These are phyloP conservation scores for Tenualosa ilisha DNA, from an alignment of 2,797 vertebrate genomes.

Conservation along the genomic window DNA sequence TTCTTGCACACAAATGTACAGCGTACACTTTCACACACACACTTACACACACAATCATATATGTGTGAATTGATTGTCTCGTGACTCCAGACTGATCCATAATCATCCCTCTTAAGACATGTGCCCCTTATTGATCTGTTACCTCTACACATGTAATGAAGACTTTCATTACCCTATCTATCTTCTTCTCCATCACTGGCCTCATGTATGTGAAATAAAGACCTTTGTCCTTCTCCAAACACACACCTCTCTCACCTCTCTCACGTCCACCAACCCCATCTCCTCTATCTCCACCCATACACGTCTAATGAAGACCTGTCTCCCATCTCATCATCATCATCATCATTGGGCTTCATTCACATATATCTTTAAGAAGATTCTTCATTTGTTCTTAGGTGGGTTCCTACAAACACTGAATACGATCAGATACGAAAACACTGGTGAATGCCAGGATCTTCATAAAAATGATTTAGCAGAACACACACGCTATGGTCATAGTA, in stretches of 20 bases:
- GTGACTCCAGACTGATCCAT: not conserved
- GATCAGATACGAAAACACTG: too few relatives aligned
- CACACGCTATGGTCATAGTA: too few relatives aligned
- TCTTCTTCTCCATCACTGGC: not conserved
- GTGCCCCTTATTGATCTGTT: not conserved
- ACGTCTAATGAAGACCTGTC: too few relatives aligned
- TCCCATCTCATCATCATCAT: too few relatives aligned
- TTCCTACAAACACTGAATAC: too few relatives aligned
- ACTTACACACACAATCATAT: not conserved
- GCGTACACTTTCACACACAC: not conserved
- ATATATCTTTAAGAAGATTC: too few relatives aligned
- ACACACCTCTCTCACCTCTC: not conserved
- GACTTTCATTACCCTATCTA: too few relatives aligned
- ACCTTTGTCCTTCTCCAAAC: not conserved
- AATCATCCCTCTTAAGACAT: slow-evolving; percentile 13
- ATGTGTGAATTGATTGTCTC: not conserved
- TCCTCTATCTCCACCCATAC: too few relatives aligned
- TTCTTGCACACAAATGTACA: not conserved
- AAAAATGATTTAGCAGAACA: too few relatives aligned
- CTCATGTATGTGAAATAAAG: not conserved
- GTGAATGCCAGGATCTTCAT: too few relatives aligned
- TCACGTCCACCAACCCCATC: not conserved
- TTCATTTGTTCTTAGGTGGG: too few relatives aligned
- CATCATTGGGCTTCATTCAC: too few relatives aligned
- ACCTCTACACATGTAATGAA: not conserved